Evolutionary conservation across 1,140 invertebrate species (phyloP).

Genomic region (Lepidotrigona ventralis): DNA sequence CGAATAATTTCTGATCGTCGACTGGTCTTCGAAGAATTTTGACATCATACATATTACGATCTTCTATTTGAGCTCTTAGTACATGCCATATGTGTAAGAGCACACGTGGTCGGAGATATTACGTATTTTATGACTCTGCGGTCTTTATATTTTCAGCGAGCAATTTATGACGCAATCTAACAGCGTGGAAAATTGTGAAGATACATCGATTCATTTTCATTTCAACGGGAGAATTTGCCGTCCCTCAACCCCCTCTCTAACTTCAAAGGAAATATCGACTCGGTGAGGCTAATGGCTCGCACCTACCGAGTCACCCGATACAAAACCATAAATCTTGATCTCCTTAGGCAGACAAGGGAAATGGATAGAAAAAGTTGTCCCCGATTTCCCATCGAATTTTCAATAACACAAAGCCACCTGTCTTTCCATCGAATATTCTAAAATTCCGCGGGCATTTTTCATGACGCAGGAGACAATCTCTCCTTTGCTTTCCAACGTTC

Average conservation of each 20-base stretch:
- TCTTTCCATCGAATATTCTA: neutral
- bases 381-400: conserved; percentile 15
- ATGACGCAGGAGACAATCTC: neutral
- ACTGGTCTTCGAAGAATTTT: neutral
- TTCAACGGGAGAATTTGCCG: neutral
- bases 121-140: neutral
- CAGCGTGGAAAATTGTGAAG: neutral
- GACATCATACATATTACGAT: neutral
- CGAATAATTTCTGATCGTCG: too few relatives aligned
- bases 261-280: conserved; percentile 16
- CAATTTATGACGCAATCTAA: neutral
- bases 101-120: too few relatives aligned
- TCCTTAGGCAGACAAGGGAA: conserved; percentile 1
- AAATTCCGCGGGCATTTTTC: neutral
- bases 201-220: neutral
- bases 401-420: neutral
- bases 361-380: conserved; percentile 29
- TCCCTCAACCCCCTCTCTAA: too few relatives aligned
- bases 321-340: conserved; percentile 32
- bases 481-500: neutral
- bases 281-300: neutral
- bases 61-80: neutral
- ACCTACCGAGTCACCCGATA: neutral
- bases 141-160: neutral
- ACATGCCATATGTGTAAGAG: neutral